These are phyloP conservation scores for Phrynocephalus versicolor DNA, from an alignment of 2,113 vertebrate species.

Conservation along the genomic window DNA sequence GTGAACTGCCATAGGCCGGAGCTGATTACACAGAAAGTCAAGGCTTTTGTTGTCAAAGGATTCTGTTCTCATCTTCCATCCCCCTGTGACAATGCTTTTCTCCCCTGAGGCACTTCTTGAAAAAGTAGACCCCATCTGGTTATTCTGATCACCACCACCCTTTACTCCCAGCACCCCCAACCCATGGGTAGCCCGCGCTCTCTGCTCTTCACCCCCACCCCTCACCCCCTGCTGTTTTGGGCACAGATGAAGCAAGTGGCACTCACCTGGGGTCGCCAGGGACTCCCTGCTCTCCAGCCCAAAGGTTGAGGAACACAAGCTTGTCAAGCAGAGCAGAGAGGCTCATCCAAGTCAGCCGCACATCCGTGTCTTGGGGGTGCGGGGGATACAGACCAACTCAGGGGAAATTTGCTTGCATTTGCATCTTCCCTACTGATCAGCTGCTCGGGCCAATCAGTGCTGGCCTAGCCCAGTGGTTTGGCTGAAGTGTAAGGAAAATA, in stretches of 20 bases:
- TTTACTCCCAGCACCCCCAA: background rate
- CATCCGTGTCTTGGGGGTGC: slow-evolving; percentile 21
- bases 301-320: background rate
- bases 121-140: background rate
- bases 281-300: background rate
- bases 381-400: slow-evolving; percentile 23
- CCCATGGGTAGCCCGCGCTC: background rate
- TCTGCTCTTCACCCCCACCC: background rate
- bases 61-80: background rate
- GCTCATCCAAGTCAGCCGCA: background rate
- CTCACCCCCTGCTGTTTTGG: background rate
- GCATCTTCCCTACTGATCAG: slow-evolving; percentile 64
- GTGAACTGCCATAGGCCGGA: no score
- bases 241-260: background rate
- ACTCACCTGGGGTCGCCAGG: slow-evolving; percentile 1
- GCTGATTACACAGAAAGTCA: background rate
- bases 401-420: slow-evolving; percentile 70
- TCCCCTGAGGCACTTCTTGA: background rate
- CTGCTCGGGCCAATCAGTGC: slow-evolving; percentile 57
- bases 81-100: background rate
- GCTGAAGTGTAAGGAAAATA: slow-evolving; percentile 65
- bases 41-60: background rate
- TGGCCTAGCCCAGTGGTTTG: slow-evolving; percentile 34
- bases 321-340: background rate
- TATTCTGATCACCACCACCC: background rate